Base-by-base conservation (phyloP, 2,113 vertebrate genomes). In the Ciconia stormi region DNA sequence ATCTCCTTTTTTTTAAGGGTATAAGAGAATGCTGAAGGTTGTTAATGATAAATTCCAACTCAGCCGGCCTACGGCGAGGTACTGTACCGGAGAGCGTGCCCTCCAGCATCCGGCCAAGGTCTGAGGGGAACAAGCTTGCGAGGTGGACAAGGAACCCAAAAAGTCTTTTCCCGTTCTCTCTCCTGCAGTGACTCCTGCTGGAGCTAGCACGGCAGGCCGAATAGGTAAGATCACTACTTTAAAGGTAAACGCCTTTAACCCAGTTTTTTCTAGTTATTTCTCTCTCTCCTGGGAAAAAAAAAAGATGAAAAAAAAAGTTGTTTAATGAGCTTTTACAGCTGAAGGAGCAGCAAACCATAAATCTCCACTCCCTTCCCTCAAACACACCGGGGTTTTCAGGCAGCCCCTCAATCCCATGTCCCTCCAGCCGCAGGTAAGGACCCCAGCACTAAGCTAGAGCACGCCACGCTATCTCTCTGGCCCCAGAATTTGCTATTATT, bases 291-390 rank as follows among this genome's bases (percentile, higher is more conserved):
- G 6, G 6, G 21, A 23, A 15, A 36, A 27, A 34, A 27, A 87
- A 66, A 27, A 53, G 26, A 40, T 21, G 7, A 20, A 55, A 22
- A 50, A 72, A 80, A n/a, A 55, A 71, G 73, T 63, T 23, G 47
- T 65, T 95, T 93, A 79, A 91, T 94, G 89, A 89, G 47, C 63
- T 91, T 63, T 70, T 59, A 61, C 83, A 56, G 88, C 63, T 27
- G n/a, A 26, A 26, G n/a, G 69, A 78, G 81, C 72, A 90, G 46
- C 77, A 92, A 82, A 58, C 30, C 65, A 52, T 40, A 67, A 22
- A 44, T 40, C 12, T 52, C 44, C 21, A 25, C 44, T 71, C 16
- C 29, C 55, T 32, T 61, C 46, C 55, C 55, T 32, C 17, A 17
- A 42, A 22, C 8, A 9, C 27, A 26, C 22, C 2, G 19, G 23